Base-by-base conservation (phyloP, 2,113 vertebrate species). In the Vicugna pacos region DNA sequence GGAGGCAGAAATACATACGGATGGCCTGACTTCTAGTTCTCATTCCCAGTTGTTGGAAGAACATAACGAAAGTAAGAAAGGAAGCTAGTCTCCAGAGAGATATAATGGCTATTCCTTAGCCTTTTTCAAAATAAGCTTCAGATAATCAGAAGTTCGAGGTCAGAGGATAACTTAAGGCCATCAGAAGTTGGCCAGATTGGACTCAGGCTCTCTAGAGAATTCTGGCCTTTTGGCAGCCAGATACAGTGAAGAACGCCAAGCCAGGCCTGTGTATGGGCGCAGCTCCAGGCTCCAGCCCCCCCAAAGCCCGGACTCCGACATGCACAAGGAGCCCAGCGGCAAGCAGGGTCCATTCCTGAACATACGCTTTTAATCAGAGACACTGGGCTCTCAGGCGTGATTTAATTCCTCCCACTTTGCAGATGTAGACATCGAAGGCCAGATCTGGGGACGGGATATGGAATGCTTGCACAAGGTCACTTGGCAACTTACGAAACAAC, bases 161-260 rank as follows among this genome's bases (percentile, higher is more conserved):
- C 94, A 94, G 67, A 96, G 91, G 95, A 86, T 96, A 96, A 97
- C 50, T 91, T 96, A 91, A 97, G 97, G 95, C 73, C 97, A 96
- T 89, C 94, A 82, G 69, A 76, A 95, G 46, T 75, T 95, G 86
- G 82, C 86, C 91, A 83, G 77, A 89, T 95, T 83, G 69, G 30
- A 89, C 50, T 72, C 8, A 24, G 48, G 82, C 72, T 54, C 96
- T 89, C 96, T 42, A 46, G 92, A 97, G 96, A 97, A 91, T 94
- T 98, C 82, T 93, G 42, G 95, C 92, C 91, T 92, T 73, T 86
- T 97, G 95, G 97, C 95, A 97, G 62, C 32, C 65, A 75, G 48
- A 89, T 73, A 19, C 3, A 30, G 42, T 14, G 20, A 50, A 3
- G 56, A 88, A 62, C 0, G 46, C 94, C 93, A 91, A 95, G 46